Percentiles rank a stretch among this genome's conserved stretches.
phyloP scores from a whole-genome alignment of 2,888 invertebrate genomes.

The Stenodema calcarata region DNA sequence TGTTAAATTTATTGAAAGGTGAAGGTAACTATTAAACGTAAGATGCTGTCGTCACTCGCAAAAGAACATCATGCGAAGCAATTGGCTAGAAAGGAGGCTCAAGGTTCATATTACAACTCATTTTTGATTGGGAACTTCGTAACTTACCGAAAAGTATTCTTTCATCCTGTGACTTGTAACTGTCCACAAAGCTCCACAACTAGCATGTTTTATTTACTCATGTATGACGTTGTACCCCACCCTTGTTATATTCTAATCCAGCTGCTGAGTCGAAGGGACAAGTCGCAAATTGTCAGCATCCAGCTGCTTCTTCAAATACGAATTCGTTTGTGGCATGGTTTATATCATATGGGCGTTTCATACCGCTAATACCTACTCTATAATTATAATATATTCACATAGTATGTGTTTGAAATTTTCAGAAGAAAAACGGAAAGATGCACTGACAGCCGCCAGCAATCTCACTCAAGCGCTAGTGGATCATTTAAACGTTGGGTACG shows the following conservation, averaged over 20 bases:
- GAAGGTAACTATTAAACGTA: neutral
- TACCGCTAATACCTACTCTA: no score
- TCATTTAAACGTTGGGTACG: slow-evolving; percentile 95
- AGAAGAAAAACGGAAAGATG: slow-evolving; percentile 94
- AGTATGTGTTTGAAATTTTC: slow-evolving; percentile 59
- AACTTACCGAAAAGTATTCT: neutral
- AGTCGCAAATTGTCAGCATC: no score
- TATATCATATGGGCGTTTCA: no score
- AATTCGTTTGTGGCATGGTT: no score
- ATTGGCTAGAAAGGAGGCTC: slow-evolving; percentile 77
- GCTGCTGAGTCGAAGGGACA: no score
- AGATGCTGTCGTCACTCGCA: slow-evolving; percentile 82
- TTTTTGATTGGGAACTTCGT: no score
- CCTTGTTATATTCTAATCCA: no score
- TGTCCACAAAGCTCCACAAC: neutral
- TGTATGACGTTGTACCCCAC: no score
- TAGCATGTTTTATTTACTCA: no score
- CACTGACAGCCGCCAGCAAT: slow-evolving; percentile 88
- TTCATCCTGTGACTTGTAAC: neutral
- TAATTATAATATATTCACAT: no score
- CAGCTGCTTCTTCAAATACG: no score
- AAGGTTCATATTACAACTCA: slow-evolving; percentile 67
- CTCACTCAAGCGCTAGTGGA: slow-evolving; percentile 94
- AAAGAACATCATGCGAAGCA: slow-evolving; percentile 88
- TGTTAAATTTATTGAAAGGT: no score